These are phyloP conservation scores for Hipposideros armiger DNA, from an alignment of 2,113 vertebrate species.

Conservation along the genomic window DNA sequence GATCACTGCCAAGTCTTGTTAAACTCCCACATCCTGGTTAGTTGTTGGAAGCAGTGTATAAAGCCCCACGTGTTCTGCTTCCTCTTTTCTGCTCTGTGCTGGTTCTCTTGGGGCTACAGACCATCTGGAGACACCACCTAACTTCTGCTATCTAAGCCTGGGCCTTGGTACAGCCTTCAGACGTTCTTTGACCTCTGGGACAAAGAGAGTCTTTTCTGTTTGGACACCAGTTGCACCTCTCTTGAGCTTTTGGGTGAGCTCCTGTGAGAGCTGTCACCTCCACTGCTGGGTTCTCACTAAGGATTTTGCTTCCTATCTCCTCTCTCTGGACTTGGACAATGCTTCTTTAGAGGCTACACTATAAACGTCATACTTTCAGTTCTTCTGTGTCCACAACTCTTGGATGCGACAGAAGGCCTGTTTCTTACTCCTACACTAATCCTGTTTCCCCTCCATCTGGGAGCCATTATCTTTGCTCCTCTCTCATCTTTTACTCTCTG, in stretches of 20 bases:
- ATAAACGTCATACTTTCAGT: not conserved
- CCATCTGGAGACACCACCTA: not conserved
- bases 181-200: not conserved
- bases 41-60: not conserved
- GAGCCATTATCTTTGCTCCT: not conserved
- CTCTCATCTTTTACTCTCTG: not conserved
- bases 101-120: not conserved
- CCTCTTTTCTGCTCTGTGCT: not conserved
- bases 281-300: not conserved
- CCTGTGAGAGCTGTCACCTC: not conserved
- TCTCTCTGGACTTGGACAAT: not conserved
- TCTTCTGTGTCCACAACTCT: not conserved
- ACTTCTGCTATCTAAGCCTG: not conserved
- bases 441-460: not conserved
- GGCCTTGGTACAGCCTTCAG: not conserved
- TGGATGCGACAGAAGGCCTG: not conserved
- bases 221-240: too few relatives aligned
- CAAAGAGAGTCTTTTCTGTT: not conserved
- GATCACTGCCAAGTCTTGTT: not conserved
- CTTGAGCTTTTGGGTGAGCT: not conserved
- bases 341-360: not conserved
- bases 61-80: accelerated
- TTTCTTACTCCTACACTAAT: not conserved
- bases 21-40: not conserved
- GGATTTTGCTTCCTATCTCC: not conserved